Conservation (phyloP, 1,140 invertebrate species). For the Gonioctena quinquepunctata region DNA sequence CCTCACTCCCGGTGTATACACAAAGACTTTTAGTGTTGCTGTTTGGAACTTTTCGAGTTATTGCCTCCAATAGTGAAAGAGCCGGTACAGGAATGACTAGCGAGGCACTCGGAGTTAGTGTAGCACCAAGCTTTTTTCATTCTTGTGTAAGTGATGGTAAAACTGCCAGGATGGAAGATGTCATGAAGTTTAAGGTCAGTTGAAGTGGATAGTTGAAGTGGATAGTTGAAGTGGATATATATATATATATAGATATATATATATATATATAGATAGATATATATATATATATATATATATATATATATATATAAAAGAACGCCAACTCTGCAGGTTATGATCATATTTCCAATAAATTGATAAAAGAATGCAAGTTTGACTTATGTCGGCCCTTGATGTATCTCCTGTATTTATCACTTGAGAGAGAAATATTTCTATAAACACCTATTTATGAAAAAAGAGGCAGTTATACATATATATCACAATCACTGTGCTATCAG, state of each 20-base stretch:
- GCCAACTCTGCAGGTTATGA: too few species aligned
- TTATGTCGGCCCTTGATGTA: neutral
- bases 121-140: constrained; percentile 98
- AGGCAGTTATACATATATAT: neutral
- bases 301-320: too few species aligned
- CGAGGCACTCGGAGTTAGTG: constrained; percentile 92
- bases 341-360: too few species aligned
- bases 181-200: constrained; percentile 92
- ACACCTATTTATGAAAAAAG: neutral
- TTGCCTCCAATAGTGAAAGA: constrained; percentile 89
- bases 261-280: too few species aligned
- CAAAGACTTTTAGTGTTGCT: constrained; percentile 92
- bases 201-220: too few species aligned
- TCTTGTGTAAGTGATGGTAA: constrained; percentile 92
- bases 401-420: neutral
- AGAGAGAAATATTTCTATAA: neutral
- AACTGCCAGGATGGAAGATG: constrained; percentile 93
- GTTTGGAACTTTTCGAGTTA: constrained; percentile 96
- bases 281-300: too few species aligned
- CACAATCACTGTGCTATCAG: neutral
- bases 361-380: too few species aligned
- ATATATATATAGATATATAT: too few species aligned
- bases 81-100: constrained; percentile 93
- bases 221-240: too few species aligned
- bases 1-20: constrained; percentile 84